Evolutionary conservation across 64 coral and sea anemone genomes (phyloP), one percentile per base, ranked within the genome.

Genomic region (Hydrozoanthus tunicans): DNA sequence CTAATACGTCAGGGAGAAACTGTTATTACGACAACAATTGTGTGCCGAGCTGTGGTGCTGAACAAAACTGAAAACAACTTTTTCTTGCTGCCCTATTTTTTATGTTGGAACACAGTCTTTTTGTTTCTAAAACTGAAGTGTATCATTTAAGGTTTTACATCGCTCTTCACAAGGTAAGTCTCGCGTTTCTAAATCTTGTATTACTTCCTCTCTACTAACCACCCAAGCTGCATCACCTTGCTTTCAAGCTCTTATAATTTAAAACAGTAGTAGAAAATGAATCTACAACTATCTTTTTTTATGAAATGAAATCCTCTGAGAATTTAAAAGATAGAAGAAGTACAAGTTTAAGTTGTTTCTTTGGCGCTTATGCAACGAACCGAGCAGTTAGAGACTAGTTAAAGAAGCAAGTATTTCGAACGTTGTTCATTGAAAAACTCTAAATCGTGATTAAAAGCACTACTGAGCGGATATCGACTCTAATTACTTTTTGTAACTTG

Each of bases 1-100:
- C 59, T 17, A 24, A 32, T 73, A 59, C 55, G 12, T 24, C 8
- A 75, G 32, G 32, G 32, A 59, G 55, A 88, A 75, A 15, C 56
- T 56, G 56, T 59, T 70, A 75, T 75, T 88, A 60, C 11, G 32
- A 58, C 84, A 74, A 75, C 24, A n/a, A 59, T 51, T 56, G 56
- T 59, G n/a, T 59, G 25, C 56, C 74, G 84, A 73, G 69, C 24
- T 88, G 68, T 73, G 68, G 84, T 51, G 6, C 9, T 60, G 24
- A 53, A 27, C 55, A 88, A 43, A 60, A 57, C 24, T 73, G 69
- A 88, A 25, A 43, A 13, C 43, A 83, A 14, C 20, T 53, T 66
- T 66, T n/a, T 20, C 51, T 20, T 24, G 6, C 7, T 83, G 24
- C 1, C 27, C 11, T 66, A 7, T 5, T 51, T 64, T 14, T 62